Percentiles rank a stretch among this genome's conserved stretches.
Evolutionary conservation across 2,888 invertebrate species (phyloP).

Genomic region (Leucophora obtusa): DNA sequence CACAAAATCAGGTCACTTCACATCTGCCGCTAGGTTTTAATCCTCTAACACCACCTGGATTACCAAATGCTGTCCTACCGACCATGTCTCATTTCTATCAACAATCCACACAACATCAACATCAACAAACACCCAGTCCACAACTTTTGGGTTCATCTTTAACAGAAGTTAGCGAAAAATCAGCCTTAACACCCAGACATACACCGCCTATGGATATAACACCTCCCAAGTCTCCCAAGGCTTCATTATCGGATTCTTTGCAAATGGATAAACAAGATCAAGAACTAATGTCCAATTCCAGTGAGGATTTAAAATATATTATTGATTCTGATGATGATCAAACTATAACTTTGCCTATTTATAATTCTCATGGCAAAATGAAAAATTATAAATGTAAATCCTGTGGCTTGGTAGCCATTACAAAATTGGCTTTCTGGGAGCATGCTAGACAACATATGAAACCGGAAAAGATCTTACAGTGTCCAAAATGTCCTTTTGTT

Average conservation of each 20-base stretch:
- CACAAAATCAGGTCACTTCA: constrained; percentile 65
- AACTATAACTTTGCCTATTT: constrained; percentile 80
- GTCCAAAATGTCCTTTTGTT: constrained; percentile 96
- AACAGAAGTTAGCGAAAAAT: constrained; percentile 67
- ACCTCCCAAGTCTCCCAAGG: constrained; percentile 77
- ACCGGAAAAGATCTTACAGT: constrained; percentile 92
- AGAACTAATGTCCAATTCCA: constrained; percentile 76
- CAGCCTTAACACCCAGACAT: constrained; percentile 72
- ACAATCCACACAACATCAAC: constrained; percentile 58
- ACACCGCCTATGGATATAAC: constrained; percentile 78
- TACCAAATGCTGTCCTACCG: constrained; percentile 76
- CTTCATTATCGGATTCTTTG: background rate
- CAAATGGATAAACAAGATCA: constrained; percentile 72
- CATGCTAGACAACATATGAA: constrained; percentile 95
- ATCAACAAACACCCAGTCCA: constrained; percentile 68
- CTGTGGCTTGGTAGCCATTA: constrained; percentile 90
- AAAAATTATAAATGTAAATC: constrained; percentile 96
- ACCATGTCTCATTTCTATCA: constrained; percentile 71
- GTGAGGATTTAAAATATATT: constrained; percentile 75
- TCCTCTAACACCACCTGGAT: constrained; percentile 82
- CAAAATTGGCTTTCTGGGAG: constrained; percentile 95
- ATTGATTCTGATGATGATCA: constrained; percentile 76
- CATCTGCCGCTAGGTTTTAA: constrained; percentile 80
- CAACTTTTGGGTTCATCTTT: constrained; percentile 61
- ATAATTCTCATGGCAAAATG: constrained; percentile 85